A percentile compares a stretch with the other conserved stretches of the same genome.
phyloP scores from a whole-genome alignment of 2,888 invertebrate genomes.

The Lamellibrachia satsuma region DNA sequence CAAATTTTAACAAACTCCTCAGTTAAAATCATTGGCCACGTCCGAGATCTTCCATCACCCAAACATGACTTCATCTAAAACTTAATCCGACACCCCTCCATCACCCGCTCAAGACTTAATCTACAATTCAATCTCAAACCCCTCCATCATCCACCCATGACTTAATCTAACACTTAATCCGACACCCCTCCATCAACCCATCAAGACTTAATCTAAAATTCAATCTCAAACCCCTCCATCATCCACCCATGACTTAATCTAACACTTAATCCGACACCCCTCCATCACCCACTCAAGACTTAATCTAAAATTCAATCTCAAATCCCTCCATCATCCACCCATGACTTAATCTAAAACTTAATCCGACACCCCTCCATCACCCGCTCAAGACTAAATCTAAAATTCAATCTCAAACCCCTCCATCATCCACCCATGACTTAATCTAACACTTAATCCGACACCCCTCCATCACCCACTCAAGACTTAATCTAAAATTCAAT shows the following conservation, averaged over 20 bases:
- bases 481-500: not conserved
- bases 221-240: not conserved
- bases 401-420: not conserved
- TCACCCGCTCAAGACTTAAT: not conserved
- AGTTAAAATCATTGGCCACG: too few species aligned
- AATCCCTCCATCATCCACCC: too few species aligned
- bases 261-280: not conserved
- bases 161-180: not conserved
- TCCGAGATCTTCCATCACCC: not conserved
- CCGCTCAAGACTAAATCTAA: not conserved
- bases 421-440: not conserved
- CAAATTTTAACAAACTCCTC: not conserved
- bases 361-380: not conserved
- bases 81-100: not conserved
- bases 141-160: not conserved
- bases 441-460: not conserved
- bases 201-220: not conserved
- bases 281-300: not conserved
- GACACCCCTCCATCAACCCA: not conserved
- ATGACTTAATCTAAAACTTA: too few species aligned
- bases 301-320: not conserved
- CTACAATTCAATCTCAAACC: not conserved
- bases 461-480: too few species aligned
- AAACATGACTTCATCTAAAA: not conserved
- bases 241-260: not conserved